Percentiles rank a stretch among this genome's conserved stretches.
These are phyloP conservation scores for Papilio gigon DNA, from an alignment of 2,888 invertebrate species.

Conservation along the genomic window DNA sequence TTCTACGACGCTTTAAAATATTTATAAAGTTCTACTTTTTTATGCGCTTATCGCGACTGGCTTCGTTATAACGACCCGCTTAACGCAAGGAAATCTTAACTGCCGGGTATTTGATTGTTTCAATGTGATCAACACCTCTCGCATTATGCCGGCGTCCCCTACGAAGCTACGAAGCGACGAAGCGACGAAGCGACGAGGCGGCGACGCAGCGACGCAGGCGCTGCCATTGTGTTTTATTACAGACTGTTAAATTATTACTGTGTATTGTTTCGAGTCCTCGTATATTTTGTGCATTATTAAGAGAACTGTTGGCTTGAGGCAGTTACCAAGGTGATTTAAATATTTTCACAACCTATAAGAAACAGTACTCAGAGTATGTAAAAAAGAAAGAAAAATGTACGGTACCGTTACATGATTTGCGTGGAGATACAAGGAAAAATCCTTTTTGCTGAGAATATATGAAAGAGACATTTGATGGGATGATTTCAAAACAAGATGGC, in stretches of 20 bases:
- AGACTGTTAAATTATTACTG: slow-evolving; percentile 11
- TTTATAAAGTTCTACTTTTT: slow-evolving; percentile 67
- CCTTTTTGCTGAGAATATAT: neutral
- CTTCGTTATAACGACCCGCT: slow-evolving; percentile 56
- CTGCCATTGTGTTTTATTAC: slow-evolving; percentile 16
- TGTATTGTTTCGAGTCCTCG: slow-evolving; percentile 3
- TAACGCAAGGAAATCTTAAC: slow-evolving; percentile 45
- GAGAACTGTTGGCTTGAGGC: neutral
- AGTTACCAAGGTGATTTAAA: neutral
- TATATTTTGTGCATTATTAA: neutral
- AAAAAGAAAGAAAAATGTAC: neutral
- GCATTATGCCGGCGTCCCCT: too few relatives aligned
- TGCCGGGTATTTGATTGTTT: slow-evolving; percentile 29
- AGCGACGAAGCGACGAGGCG: too few relatives aligned
- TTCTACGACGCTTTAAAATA: slow-evolving; percentile 76
- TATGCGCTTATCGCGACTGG: slow-evolving; percentile 44
- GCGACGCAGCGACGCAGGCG: neutral
- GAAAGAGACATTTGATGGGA: neutral
- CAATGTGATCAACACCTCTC: slow-evolving; percentile 13
- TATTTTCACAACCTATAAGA: neutral
- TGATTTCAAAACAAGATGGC: neutral
- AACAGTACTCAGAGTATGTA: neutral
- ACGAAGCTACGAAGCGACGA: too few relatives aligned
- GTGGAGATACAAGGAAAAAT: neutral
- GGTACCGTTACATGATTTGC: neutral